Base-by-base conservation (phyloP, 2,888 invertebrate species). In the Drosophila prolongata region DNA sequence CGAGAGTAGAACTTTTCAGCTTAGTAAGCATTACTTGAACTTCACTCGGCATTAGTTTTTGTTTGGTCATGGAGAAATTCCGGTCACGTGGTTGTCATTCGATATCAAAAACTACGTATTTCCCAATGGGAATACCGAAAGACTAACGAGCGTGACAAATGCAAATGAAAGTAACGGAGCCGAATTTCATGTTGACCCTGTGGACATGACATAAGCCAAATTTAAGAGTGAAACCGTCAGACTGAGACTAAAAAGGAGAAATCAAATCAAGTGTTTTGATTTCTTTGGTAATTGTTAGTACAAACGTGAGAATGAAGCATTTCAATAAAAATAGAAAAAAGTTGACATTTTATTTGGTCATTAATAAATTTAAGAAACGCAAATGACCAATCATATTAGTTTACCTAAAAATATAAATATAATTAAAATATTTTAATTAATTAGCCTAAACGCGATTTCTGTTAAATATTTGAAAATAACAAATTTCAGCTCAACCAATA, bases 91-190 rank as follows among this genome's bases (percentile, higher is more conserved):
- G 24, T 58, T 75, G 72, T 69, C 78, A 80, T 87, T 80, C 67
- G 75, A 78, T 84, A 87, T 87, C 87, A 65, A 71, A 78, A 87
- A 78, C 77, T 40, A 67, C 34, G 56, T 62, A 68, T 52, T 75
- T 58, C 50, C 84, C 84, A 80, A 80, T 80, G 80, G 80, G 80
- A 86, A 84, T 84, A 80, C 78, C 62, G 69, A 57, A 70, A 54
- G 47, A 70, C 76, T 78, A 84, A 84, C 87, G 87, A 80, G 81
- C 84, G 72, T 84, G 76, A 80, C 87, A 87, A 80, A 80, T 80
- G 84, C 78, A 80, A 84, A 84, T 84, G 53, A 71, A 64, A 50
- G 62, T 42, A 59, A 49, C 68, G 30, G 37, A 40, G 46, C 47
- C 44, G 14, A 43, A 47, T 47, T 54, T 40, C 65, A 68, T 68